Conservation (phyloP, 1,140 invertebrate genomes). For the Drosophila tristis region DNA sequence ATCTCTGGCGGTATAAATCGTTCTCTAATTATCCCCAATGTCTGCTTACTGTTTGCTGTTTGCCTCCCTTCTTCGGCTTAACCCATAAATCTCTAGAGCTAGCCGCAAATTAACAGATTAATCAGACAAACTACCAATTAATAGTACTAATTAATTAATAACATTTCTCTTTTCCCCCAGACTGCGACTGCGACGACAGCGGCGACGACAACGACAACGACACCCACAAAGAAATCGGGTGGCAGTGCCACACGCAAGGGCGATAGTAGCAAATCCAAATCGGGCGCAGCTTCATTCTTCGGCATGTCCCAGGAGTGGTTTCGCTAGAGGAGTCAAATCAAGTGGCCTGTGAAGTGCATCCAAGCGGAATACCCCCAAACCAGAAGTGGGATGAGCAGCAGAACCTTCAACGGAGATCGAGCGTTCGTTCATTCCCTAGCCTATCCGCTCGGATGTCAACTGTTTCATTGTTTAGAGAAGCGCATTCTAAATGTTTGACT, state of each 20-base stretch:
- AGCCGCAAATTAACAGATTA: constrained; percentile 76
- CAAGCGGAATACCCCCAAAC: constrained; percentile 35
- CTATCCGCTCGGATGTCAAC: neutral
- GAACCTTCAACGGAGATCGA: neutral
- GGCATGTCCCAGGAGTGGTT: constrained; percentile 93
- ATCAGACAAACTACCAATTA: constrained; percentile 72
- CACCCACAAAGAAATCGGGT: constrained; percentile 60
- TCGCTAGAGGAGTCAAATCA: constrained; percentile 66
- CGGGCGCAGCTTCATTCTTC: constrained; percentile 90
- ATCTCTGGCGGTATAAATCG: constrained; percentile 58
- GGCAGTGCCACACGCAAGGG: constrained; percentile 55
- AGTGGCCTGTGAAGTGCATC: constrained; percentile 65
- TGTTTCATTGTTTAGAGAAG: constrained; percentile 19
- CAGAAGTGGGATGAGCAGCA: too few species aligned
- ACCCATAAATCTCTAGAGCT: constrained; percentile 57
- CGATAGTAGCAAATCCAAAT: constrained; percentile 69
- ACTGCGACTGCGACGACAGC: constrained; percentile 4
- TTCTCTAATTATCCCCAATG: constrained; percentile 59
- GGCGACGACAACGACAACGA: constrained; percentile 27
- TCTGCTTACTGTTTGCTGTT: constrained; percentile 43
- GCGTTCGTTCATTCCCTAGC: neutral
- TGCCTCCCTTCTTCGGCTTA: constrained; percentile 3
- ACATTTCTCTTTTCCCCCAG: constrained; percentile 32
- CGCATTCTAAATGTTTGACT: constrained; percentile 49
- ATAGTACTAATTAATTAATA: constrained; percentile 74